These are phyloP conservation scores for Sinelater perroti DNA, from an alignment of 2,888 invertebrate genomes.

Conservation along the genomic window DNA sequence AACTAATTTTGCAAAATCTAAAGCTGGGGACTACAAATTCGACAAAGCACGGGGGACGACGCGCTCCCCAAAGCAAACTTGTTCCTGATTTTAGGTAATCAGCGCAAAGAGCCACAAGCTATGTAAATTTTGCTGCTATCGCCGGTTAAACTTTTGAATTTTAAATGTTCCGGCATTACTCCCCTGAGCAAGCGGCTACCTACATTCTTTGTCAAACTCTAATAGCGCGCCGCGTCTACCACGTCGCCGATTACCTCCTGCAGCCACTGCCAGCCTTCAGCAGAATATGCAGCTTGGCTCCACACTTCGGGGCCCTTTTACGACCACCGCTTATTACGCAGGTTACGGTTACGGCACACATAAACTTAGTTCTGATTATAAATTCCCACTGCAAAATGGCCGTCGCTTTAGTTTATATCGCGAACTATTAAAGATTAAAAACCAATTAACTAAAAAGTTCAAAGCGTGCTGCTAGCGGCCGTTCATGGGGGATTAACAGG, in stretches of 20 bases:
- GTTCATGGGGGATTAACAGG: too few species aligned
- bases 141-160: slow-evolving; percentile 40
- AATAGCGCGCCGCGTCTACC: slow-evolving; percentile 25
- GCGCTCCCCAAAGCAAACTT: slow-evolving; percentile 33
- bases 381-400: slow-evolving; percentile 13
- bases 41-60: slow-evolving; percentile 34
- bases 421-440: slow-evolving; percentile 20
- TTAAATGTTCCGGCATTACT: slow-evolving; percentile 38
- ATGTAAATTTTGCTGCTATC: slow-evolving; percentile 36
- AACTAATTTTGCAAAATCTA: slow-evolving; percentile 32
- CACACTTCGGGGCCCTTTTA: slow-evolving; percentile 25
- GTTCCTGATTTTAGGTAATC: slow-evolving; percentile 37
- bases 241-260: slow-evolving; percentile 22
- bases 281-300: slow-evolving; percentile 22
- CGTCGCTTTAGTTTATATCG: slow-evolving; percentile 11
- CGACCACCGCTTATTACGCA: slow-evolving; percentile 23
- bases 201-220: slow-evolving; percentile 38
- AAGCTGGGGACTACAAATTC: slow-evolving; percentile 35
- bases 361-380: slow-evolving; percentile 29
- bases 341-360: slow-evolving; percentile 26
- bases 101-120: slow-evolving; percentile 35
- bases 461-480: too few species aligned
- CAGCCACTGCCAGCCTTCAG: slow-evolving; percentile 9
- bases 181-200: slow-evolving; percentile 33
- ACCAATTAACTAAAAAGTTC: slow-evolving; percentile 19